Conservation (phyloP, 2,888 invertebrate genomes). For the Lasius fuliginosus region DNA sequence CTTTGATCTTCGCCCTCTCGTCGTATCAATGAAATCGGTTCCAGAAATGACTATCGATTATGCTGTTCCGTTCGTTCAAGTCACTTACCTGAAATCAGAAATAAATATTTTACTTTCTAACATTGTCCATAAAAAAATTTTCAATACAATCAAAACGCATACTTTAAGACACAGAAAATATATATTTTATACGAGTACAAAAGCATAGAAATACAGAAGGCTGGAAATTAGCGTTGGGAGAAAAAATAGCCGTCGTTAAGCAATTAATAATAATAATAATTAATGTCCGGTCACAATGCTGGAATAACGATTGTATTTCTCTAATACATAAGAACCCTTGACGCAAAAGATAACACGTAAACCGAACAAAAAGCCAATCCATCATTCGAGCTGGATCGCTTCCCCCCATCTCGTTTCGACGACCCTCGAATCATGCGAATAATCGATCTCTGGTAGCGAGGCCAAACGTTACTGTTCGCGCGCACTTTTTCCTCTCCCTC, state of each 20-base stretch:
- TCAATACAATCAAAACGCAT: neutral
- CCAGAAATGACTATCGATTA: neutral
- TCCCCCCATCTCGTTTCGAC: conserved; percentile 61
- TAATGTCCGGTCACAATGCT: neutral
- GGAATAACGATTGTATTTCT: conserved; percentile 3
- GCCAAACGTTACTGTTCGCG: conserved; percentile 25
- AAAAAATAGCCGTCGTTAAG: neutral
- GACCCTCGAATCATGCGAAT: conserved; percentile 11
- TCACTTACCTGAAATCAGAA: conserved; percentile 69
- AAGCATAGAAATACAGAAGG: neutral
- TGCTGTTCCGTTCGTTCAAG: neutral
- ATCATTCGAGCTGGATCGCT: conserved; percentile 25
- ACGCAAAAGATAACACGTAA: conserved; percentile 40
- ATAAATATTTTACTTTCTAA: conserved; percentile 41
- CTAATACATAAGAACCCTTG: conserved; percentile 23
- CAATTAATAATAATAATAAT: conserved; percentile 1
- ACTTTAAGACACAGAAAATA: neutral
- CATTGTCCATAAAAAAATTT: neutral
- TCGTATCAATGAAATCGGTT: neutral
- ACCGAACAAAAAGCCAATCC: conserved; percentile 39
- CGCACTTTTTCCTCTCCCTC: neutral
- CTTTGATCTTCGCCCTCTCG: neutral
- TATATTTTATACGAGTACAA: neutral
- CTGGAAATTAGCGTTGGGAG: no score
- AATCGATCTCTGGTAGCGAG: conserved; percentile 13